phyloP scores from a whole-genome alignment of 2,113 vertebrate genomes.

The Carassius carassius region DNA sequence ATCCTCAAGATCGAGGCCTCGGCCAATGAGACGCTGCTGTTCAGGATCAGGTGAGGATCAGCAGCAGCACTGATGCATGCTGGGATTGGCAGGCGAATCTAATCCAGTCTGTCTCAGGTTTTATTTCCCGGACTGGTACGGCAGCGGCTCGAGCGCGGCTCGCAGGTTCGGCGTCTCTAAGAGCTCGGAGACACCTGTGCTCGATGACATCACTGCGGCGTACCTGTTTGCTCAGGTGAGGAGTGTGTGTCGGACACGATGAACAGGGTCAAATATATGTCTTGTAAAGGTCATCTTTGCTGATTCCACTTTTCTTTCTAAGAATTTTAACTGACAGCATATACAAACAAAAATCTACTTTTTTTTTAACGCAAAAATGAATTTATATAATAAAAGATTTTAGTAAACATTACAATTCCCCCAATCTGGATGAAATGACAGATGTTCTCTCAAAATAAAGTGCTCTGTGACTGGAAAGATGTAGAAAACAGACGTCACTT shows the following conservation, averaged over 20 bases:
- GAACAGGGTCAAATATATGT: too few species aligned
- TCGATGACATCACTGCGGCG: conserved; percentile 88
- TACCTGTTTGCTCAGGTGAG: conserved; percentile 93
- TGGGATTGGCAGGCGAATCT: background rate
- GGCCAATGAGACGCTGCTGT: conserved; percentile 78
- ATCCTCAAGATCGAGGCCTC: conserved; percentile 84
- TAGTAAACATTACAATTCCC: too few species aligned
- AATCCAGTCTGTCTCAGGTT: conserved; percentile 72
- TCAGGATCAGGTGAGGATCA: conserved; percentile 82
- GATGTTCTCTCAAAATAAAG: too few species aligned
- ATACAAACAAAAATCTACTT: too few species aligned
- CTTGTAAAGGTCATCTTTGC: too few species aligned
- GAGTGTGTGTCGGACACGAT: background rate
- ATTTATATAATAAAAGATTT: too few species aligned
- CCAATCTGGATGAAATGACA: too few species aligned
- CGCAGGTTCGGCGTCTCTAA: conserved; percentile 86
- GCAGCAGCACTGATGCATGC: background rate
- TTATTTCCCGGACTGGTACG: conserved; percentile 94
- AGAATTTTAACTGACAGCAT: too few species aligned
- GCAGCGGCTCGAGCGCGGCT: conserved; percentile 77
- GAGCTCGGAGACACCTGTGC: conserved; percentile 84
- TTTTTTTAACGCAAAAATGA: too few species aligned
- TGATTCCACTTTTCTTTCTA: too few species aligned
- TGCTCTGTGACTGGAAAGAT: too few species aligned
- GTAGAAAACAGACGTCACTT: too few species aligned